Base-by-base conservation (phyloP, 2,113 vertebrate genomes). In the Limnothrissa miodon region DNA sequence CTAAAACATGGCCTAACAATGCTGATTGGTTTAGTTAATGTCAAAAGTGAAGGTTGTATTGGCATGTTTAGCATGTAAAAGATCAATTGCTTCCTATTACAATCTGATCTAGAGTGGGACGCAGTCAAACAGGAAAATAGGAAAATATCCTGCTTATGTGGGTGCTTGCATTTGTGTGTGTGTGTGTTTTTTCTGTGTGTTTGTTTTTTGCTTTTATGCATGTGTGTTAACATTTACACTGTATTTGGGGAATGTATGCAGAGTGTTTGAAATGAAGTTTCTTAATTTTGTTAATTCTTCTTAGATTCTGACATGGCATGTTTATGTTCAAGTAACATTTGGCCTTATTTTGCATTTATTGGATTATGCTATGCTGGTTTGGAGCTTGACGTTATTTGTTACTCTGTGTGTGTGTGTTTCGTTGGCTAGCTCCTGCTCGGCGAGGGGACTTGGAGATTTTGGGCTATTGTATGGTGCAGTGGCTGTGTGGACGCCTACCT, bases 401-500 rank as follows among this genome's bases (percentile, higher is more conserved):
- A 42, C 42, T 42, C 2, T 42, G 42, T 42, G 42, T 42, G 42
- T 42, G 33, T 21, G 48, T 83, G 45, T 83, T 29, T 0, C 79
- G 62, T 7, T 44, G 79, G 36, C 82, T 88, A 99, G 98, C 94
- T 62, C 93, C 97, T 0, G 96, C 95, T 0, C 93, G 98, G 84
- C 95, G 98, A 53, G 93, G 95, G 6, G 98, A 99, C 88, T 88
- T 99, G 91, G 96, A 99, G 92, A 99, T 98, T 84, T 90, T 99
- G 89, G 92, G 93, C 17, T 99, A 98, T 87, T 99, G 98, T 90
- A 96, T 99, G 97, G 90, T 97, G 83, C 97, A 99, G 93, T 99
- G 98, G 98, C 94, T 99, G 80, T 96, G 97, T 84, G 96, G 97
- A 1, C 93, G 83, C 17, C 93, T 99, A 1, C 98, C 98, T 0